Evolutionary conservation across 35 echinoderm and acorn worm genomes (phyloP).

Genomic region (Diadema setosum): DNA sequence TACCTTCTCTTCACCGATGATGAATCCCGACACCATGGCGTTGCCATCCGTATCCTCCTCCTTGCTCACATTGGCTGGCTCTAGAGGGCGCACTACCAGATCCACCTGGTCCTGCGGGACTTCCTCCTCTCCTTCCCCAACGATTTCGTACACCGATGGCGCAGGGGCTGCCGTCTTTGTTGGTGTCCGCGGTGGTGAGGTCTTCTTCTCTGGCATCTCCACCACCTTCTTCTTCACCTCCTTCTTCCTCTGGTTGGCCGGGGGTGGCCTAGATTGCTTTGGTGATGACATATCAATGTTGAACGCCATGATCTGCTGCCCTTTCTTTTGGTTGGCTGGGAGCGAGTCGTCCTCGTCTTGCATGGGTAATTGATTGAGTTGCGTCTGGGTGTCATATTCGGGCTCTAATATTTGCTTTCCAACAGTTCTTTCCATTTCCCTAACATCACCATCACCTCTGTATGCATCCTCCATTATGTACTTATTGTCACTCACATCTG

Average conservation of each 20-base stretch:
- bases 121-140: constrained; percentile 17
- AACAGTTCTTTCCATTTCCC: background rate
- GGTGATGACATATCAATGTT: background rate
- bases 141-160: constrained; percentile 41
- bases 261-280: background rate
- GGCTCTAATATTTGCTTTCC: background rate
- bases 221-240: background rate
- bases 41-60: background rate
- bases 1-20: constrained; percentile 71
- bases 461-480: background rate
- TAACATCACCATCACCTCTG: background rate
- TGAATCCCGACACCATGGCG: constrained; percentile 63
- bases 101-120: background rate
- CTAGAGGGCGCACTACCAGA: constrained; percentile 29
- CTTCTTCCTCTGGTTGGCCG: constrained; percentile 8
- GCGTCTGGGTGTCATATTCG: background rate
- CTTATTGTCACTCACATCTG: background rate
- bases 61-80: background rate
- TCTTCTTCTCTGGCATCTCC: constrained; percentile 9
- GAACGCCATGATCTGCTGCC: background rate
- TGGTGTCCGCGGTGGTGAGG: background rate
- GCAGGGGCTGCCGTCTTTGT: background rate
- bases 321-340: constrained; percentile 5
- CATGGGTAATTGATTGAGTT: background rate
- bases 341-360: background rate